Percentiles rank a stretch among this genome's conserved stretches.
phyloP scores from a whole-genome alignment of 2,113 vertebrate species.

The Ammodytes dubius region DNA sequence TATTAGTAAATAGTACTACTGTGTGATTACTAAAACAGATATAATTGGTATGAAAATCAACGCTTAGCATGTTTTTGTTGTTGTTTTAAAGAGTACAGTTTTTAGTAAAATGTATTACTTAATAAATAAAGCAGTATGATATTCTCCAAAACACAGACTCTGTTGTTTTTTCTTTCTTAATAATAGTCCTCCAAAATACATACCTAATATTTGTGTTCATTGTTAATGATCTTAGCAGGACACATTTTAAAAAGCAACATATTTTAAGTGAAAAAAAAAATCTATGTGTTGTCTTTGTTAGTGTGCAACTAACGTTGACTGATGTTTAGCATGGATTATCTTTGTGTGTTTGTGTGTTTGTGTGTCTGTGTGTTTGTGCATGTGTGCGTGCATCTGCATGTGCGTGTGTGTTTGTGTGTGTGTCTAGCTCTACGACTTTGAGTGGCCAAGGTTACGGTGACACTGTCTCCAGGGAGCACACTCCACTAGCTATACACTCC shows the following conservation, averaged over 20 bases:
- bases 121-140: too few species aligned
- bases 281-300: neutral
- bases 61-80: neutral
- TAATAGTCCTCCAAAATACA: neutral
- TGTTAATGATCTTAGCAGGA: neutral
- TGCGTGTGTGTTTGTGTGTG: neutral
- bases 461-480: conserved; percentile 65
- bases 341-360: conserved; percentile 15
- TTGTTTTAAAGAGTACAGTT: too few species aligned
- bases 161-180: neutral
- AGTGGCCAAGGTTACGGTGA: conserved; percentile 76
- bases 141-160: neutral
- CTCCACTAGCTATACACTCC: conserved; percentile 67
- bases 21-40: neutral
- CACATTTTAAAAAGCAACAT: neutral
- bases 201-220: neutral
- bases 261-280: neutral
- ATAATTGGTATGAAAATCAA: neutral
- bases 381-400: conserved; percentile 1
- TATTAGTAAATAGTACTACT: too few species aligned
- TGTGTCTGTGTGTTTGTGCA: conserved; percentile 9
- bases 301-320: neutral
- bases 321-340: too few species aligned
- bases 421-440: conserved; percentile 61
- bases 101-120: too few species aligned